Percentiles rank a stretch among this genome's conserved stretches.
phyloP scores from a whole-genome alignment of 2,888 invertebrate genomes.

The Cosmorhoe ocellata region DNA sequence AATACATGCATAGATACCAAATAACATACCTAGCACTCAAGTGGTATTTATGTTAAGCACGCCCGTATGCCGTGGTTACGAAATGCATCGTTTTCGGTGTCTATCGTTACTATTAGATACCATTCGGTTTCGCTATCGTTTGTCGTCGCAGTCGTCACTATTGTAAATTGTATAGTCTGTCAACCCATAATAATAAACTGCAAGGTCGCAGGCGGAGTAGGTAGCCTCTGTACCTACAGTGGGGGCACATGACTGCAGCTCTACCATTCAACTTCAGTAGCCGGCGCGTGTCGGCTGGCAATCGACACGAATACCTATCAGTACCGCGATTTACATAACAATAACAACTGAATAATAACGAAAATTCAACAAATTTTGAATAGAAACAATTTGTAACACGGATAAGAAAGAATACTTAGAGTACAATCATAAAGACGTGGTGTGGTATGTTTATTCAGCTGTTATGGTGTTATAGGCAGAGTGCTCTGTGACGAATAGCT shows the following conservation, averaged over 20 bases:
- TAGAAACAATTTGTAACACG: neutral
- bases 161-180: slow-evolving; percentile 78
- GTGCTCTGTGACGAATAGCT: slow-evolving; percentile 40
- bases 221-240: slow-evolving; percentile 46
- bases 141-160: slow-evolving; percentile 70
- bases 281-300: slow-evolving; percentile 26
- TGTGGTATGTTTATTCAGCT: slow-evolving; percentile 59
- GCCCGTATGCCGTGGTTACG: slow-evolving; percentile 62
- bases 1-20: slow-evolving; percentile 45
- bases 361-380: too few relatives aligned
- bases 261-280: slow-evolving; percentile 56
- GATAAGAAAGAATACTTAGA: slow-evolving; percentile 7
- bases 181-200: slow-evolving; percentile 78
- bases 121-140: slow-evolving; percentile 71
- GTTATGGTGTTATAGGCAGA: slow-evolving; percentile 38
- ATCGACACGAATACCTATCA: slow-evolving; percentile 12
- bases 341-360: neutral
- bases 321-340: neutral
- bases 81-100: slow-evolving; percentile 52
- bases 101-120: slow-evolving; percentile 62
- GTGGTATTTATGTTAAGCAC: slow-evolving; percentile 42
- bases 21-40: slow-evolving; percentile 39
- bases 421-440: slow-evolving; percentile 32
- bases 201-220: slow-evolving; percentile 65
- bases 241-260: slow-evolving; percentile 66